phyloP scores from a whole-genome alignment of 1,140 invertebrate genomes.

The Musca domestica region DNA sequence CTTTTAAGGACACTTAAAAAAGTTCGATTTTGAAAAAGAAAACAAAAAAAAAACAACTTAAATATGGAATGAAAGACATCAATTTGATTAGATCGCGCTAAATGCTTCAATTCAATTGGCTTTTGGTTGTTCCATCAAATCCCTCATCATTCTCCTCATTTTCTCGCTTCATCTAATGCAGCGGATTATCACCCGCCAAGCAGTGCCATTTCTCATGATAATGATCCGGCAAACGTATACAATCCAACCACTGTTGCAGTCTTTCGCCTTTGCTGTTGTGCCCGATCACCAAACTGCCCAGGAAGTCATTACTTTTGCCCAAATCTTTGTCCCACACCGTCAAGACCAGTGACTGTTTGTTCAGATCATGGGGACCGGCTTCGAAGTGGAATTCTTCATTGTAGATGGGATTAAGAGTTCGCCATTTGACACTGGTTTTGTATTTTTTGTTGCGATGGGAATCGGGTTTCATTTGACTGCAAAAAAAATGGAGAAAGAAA shows the following conservation, averaged over 20 bases:
- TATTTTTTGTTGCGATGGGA: conserved; percentile 70
- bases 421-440: conserved; percentile 88
- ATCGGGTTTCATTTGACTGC: conserved; percentile 73
- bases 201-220: conserved; percentile 80
- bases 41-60: too few species aligned
- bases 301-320: conserved; percentile 58
- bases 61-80: background rate
- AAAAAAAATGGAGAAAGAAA: conserved; percentile 30
- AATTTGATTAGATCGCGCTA: conserved; percentile 12
- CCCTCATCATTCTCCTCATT: background rate
- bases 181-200: conserved; percentile 59
- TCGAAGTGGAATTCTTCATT: conserved; percentile 91
- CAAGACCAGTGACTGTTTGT: conserved; percentile 80
- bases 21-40: conserved; percentile 3
- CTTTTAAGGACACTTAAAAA: conserved; percentile 22
- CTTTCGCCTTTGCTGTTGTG: conserved; percentile 77
- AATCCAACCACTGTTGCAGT: conserved; percentile 85
- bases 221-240: conserved; percentile 79
- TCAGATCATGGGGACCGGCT: conserved; percentile 78
- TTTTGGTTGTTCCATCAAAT: background rate
- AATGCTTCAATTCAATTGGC: conserved; percentile 14
- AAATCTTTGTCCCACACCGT: conserved; percentile 86
- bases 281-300: conserved; percentile 75
- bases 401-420: conserved; percentile 88
- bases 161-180: conserved; percentile 30